A percentile compares a stretch with the other conserved stretches of the same genome.
Conservation (phyloP, 1,140 invertebrate genomes). For the Papilio machaon region DNA sequence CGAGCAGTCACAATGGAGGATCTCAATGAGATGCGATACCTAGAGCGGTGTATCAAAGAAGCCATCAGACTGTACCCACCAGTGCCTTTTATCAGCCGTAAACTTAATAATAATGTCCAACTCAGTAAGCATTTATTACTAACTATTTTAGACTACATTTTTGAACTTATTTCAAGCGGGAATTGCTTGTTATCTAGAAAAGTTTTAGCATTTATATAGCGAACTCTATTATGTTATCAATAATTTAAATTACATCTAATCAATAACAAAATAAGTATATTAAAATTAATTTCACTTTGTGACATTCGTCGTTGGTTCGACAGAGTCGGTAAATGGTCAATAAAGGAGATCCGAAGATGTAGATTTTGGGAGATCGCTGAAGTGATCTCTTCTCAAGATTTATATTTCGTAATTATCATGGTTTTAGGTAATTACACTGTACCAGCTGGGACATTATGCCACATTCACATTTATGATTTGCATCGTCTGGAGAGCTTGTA, state of each 20-base stretch:
- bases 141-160: neutral
- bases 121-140: slow-evolving; percentile 43
- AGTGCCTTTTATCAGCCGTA: slow-evolving; percentile 84
- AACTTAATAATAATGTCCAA: slow-evolving; percentile 54
- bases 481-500: slow-evolving; percentile 71
- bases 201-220: no score
- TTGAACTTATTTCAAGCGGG: no score
- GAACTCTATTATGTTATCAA: no score
- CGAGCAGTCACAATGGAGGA: slow-evolving; percentile 74
- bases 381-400: neutral
- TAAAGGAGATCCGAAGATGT: no score
- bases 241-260: no score
- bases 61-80: slow-evolving; percentile 84
- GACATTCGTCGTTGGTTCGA: no score
- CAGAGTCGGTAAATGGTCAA: no score
- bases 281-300: no score
- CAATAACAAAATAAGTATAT: no score
- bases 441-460: slow-evolving; percentile 81
- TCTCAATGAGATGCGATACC: slow-evolving; percentile 83
- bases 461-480: slow-evolving; percentile 82
- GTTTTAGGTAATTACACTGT: slow-evolving; percentile 76
- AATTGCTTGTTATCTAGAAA: no score
- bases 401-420: neutral
- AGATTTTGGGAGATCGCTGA: no score
- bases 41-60: slow-evolving; percentile 85